phyloP scores from a whole-genome alignment of 2,888 invertebrate species.

The Chrysomela aeneicollis region DNA sequence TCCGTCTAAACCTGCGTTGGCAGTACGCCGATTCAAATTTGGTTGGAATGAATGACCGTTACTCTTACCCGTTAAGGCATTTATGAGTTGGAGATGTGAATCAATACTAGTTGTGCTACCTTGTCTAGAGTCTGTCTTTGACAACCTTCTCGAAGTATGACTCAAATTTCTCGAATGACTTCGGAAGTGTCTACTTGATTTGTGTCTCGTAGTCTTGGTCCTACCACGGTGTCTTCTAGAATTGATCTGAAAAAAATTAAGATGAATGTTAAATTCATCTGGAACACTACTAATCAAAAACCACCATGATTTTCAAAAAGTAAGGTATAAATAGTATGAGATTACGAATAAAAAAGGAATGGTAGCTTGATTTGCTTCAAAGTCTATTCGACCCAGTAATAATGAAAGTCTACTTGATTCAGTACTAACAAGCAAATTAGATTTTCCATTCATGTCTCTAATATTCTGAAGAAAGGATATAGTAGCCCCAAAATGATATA shows the following conservation, averaged over 20 bases:
- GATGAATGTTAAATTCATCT: no score
- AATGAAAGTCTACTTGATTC: no score
- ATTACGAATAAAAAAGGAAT: no score
- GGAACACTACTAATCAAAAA: no score
- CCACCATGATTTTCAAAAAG: no score
- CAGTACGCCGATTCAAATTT: slow-evolving; percentile 65
- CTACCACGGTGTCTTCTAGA: slow-evolving; percentile 58
- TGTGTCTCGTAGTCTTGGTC: slow-evolving; percentile 41
- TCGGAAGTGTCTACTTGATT: slow-evolving; percentile 43
- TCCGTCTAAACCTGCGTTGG: slow-evolving; percentile 62
- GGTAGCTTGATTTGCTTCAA: no score
- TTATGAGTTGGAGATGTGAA: slow-evolving; percentile 77
- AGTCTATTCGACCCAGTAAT: no score
- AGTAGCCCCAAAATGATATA: no score
- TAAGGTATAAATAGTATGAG: no score
- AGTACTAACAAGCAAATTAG: no score
- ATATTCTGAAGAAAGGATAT: no score
- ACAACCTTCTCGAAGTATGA: slow-evolving; percentile 53
- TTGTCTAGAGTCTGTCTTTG: slow-evolving; percentile 54
- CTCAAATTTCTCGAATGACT: slow-evolving; percentile 49
- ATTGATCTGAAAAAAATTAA: slow-evolving; percentile 61
- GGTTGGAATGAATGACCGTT: slow-evolving; percentile 66
- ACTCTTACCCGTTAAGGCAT: slow-evolving; percentile 65
- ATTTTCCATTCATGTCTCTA: no score
- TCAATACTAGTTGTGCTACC: slow-evolving; percentile 82